A percentile compares a stretch with the other conserved stretches of the same genome.
Conservation (phyloP, 53 echinoderm and acorn worm species). For the Echinometra lucunter region DNA sequence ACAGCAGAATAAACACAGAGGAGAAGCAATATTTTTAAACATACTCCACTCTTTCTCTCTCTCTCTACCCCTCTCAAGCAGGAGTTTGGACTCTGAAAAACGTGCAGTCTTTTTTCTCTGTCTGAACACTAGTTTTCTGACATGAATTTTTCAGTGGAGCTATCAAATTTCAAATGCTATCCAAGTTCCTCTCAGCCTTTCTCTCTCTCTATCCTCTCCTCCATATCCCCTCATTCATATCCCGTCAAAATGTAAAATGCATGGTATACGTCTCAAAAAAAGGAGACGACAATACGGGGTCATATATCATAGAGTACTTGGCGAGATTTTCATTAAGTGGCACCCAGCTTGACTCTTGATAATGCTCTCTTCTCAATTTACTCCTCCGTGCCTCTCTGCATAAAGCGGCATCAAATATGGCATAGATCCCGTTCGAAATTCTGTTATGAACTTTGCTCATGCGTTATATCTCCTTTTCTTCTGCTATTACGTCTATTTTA, state of each 20-base stretch:
- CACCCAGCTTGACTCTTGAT: constrained; percentile 52
- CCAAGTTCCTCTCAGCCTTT: neutral
- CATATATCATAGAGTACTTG: constrained; percentile 53
- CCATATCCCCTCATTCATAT: constrained; percentile 22
- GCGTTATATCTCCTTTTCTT: constrained; percentile 19
- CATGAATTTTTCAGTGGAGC: constrained; percentile 58
- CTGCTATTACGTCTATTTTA: constrained; percentile 16
- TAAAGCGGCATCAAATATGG: constrained; percentile 53
- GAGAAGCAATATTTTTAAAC: neutral
- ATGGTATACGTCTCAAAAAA: constrained; percentile 7
- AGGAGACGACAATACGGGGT: constrained; percentile 17
- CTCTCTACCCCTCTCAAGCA: neutral
- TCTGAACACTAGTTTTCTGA: constrained; percentile 20
- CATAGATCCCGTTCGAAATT: neutral
- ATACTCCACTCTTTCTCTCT: neutral
- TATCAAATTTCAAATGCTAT: constrained; percentile 56
- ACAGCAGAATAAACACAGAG: constrained; percentile 57
- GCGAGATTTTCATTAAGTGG: constrained; percentile 62
- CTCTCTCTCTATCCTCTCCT: neutral
- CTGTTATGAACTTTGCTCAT: constrained; percentile 34
- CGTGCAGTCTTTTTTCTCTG: neutral
- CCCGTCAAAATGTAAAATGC: constrained; percentile 25
- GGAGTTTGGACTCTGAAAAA: neutral
- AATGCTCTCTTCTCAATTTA: constrained; percentile 46
- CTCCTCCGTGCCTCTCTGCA: constrained; percentile 36